A percentile compares a stretch with the other conserved stretches of the same genome.
Evolutionary conservation across 37 sponge, comb jelly and placozoan genomes (phyloP).

Genomic region (Ephydatia muelleri): DNA sequence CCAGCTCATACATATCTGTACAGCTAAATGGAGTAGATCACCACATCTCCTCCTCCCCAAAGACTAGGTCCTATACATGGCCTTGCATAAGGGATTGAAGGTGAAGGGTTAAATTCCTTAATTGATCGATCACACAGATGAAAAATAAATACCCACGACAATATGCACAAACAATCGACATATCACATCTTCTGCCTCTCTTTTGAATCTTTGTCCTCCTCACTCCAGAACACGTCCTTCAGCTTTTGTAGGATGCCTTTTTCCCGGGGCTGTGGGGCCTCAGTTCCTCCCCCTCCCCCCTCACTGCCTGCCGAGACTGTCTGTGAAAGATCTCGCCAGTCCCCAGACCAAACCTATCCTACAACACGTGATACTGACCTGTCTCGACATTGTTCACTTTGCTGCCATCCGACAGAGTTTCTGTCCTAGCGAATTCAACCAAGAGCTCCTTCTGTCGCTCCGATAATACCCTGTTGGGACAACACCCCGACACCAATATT

Average conservation of each 20-base stretch:
- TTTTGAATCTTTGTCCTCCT: conserved; percentile 46
- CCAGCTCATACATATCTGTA: no score
- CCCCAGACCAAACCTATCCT: background rate
- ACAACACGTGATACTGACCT: conserved; percentile 29
- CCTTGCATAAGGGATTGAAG: no score
- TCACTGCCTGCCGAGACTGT: conserved; percentile 35
- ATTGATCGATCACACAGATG: background rate
- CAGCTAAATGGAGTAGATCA: no score
- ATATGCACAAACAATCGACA: background rate
- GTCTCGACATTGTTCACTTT: conserved; percentile 41
- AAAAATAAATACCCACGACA: background rate
- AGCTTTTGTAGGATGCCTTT: conserved; percentile 72
- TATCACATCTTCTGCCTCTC: conserved; percentile 16
- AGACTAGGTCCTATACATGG: no score
- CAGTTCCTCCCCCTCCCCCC: conserved; percentile 23
- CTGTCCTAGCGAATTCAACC: conserved; percentile 53
- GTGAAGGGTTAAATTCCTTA: no score
- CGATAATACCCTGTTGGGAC: conserved; percentile 44
- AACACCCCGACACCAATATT: background rate
- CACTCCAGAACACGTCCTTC: conserved; percentile 81
- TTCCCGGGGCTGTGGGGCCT: conserved; percentile 8
- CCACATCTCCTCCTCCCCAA: no score
- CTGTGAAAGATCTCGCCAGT: background rate
- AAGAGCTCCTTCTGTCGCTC: conserved; percentile 47
- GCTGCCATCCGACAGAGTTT: conserved; percentile 31